phyloP scores from a whole-genome alignment of 2,888 invertebrate species.

The Heteromyza rotundicornis region DNA sequence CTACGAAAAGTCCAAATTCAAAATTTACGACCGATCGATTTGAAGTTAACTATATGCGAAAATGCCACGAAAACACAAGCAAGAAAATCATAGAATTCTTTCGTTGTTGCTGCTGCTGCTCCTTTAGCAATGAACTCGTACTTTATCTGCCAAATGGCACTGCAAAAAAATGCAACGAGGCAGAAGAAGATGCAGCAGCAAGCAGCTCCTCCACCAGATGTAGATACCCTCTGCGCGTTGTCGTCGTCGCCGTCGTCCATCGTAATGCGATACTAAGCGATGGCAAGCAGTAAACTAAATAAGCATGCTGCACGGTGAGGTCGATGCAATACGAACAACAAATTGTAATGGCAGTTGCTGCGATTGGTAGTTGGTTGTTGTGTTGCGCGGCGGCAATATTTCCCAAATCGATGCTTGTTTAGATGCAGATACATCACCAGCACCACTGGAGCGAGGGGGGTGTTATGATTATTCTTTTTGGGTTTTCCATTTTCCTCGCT shows the following conservation, averaged over 20 bases:
- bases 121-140: not conserved
- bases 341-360: slow-evolving; percentile 14
- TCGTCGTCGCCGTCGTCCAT: too few species aligned
- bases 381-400: not conserved
- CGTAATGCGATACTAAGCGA: slow-evolving; percentile 1
- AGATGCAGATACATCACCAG: not conserved
- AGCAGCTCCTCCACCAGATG: not conserved
- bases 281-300: not conserved
- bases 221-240: not conserved
- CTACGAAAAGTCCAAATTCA: slow-evolving; percentile 15
- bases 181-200: not conserved
- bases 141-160: not conserved
- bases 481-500: slow-evolving; percentile 9
- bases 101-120: not conserved
- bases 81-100: slow-evolving; percentile 6
- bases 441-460: too few species aligned
- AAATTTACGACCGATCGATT: slow-evolving; percentile 57
- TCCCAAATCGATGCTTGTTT: not conserved
- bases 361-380: not conserved
- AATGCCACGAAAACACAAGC: slow-evolving; percentile 14
- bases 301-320: not conserved
- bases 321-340: slow-evolving; percentile 9
- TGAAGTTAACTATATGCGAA: slow-evolving; percentile 50
- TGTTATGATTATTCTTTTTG: too few species aligned
- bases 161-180: not conserved